Conservation (phyloP, 2,888 invertebrate genomes). For the Pandemis heparana region DNA sequence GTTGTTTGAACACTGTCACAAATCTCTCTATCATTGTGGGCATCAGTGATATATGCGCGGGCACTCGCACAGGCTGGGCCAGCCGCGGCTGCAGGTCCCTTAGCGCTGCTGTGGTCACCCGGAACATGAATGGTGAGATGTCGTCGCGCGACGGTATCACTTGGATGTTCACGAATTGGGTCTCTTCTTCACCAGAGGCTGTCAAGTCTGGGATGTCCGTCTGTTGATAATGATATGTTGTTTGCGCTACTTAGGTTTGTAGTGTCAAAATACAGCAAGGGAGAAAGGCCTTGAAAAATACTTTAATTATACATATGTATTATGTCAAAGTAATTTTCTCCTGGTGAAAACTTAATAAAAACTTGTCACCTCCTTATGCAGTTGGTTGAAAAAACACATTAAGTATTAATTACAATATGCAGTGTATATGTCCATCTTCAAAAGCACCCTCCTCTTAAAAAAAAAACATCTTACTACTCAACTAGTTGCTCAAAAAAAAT, state of each 20-base stretch:
- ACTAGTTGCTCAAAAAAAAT: too few species aligned
- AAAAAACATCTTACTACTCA: too few species aligned
- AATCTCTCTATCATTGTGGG: conserved; percentile 94
- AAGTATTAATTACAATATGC: too few species aligned
- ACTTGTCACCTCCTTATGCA: too few species aligned
- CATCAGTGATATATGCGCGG: conserved; percentile 78
- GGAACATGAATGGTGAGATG: conserved; percentile 87
- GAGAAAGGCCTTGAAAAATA: too few species aligned
- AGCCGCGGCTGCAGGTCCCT: conserved; percentile 87
- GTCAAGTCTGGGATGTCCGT: conserved; percentile 90
- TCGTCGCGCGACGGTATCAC: conserved; percentile 88
- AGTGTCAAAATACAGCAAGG: too few species aligned
- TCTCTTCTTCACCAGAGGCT: conserved; percentile 88
- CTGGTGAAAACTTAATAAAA: too few species aligned
- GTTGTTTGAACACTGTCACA: conserved; percentile 92
- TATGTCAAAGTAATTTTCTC: too few species aligned
- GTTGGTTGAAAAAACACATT: too few species aligned
- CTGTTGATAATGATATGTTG: conserved; percentile 57
- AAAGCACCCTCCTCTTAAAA: too few species aligned
- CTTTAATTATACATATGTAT: too few species aligned
- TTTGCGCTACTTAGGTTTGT: not conserved
- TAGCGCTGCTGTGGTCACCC: conserved; percentile 92
- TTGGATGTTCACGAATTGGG: conserved; percentile 93
- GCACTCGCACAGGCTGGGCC: conserved; percentile 64
- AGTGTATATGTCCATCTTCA: too few species aligned